Conservation (phyloP, 2,113 vertebrate species). For the Leptobrachium ailaonicum region DNA sequence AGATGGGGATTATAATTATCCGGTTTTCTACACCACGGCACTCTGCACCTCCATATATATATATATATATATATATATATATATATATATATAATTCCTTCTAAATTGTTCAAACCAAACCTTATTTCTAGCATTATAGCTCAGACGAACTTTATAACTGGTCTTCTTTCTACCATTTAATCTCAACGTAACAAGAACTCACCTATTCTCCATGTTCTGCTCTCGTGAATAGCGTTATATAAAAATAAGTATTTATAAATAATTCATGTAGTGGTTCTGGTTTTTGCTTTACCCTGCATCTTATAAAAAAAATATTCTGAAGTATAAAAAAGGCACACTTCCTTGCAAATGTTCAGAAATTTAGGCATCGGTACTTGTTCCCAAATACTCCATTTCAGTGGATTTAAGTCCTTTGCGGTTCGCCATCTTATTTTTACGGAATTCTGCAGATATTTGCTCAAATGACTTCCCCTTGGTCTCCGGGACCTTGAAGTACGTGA, state of each 20-base stretch:
- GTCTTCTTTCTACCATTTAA: too few species aligned
- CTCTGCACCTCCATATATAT: background rate
- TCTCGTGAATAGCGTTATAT: background rate
- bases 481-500: conserved; percentile 81
- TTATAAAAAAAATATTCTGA: conserved; percentile 2
- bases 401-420: conserved; percentile 27
- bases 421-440: conserved; percentile 69
- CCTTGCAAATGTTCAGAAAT: background rate
- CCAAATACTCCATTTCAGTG: conserved; percentile 81
- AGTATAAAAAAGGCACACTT: conserved; percentile 14
- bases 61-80: background rate
- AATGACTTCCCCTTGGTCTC: conserved; percentile 94
- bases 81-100: background rate
- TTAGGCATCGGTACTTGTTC: conserved; percentile 68
- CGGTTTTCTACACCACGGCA: background rate
- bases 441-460: conserved; percentile 84
- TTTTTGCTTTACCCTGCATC: conserved; percentile 20
- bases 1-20: background rate
- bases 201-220: background rate
- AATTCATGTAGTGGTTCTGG: background rate
- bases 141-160: background rate
- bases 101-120: background rate
- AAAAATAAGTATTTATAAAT: conserved; percentile 35
- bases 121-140: background rate
- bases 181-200: too few species aligned